Evolutionary conservation across 2,888 invertebrate species (phyloP).

Genomic region (Caenorhabditis panamensis): DNA sequence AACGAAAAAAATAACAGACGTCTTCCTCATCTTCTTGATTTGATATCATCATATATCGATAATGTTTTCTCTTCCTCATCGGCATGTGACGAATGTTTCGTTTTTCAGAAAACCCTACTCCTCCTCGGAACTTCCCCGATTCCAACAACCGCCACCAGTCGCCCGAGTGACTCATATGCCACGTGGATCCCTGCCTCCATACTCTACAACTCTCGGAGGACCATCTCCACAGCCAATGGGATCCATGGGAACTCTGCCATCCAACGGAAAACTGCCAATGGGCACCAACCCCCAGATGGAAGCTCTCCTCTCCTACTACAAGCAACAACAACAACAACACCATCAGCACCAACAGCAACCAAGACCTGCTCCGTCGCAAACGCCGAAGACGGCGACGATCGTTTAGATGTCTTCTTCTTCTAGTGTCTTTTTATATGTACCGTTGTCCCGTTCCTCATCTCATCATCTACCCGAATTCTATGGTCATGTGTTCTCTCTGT

Average conservation of each 20-base stretch:
- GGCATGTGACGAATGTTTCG: background rate
- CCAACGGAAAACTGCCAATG: conserved; percentile 56
- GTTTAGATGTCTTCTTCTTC: conserved; percentile 48
- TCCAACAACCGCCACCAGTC: conserved; percentile 60
- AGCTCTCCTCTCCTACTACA: conserved; percentile 72
- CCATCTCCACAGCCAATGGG: background rate
- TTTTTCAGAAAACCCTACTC: conserved; percentile 61
- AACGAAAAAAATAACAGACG: too few relatives aligned
- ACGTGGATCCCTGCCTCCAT: conserved; percentile 64
- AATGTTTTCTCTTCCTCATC: background rate
- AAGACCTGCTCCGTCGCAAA: conserved; percentile 32
- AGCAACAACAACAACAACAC: conserved; percentile 65
- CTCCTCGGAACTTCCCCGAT: conserved; percentile 63
- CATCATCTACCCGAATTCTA: conserved; percentile 46
- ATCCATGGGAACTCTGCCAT: conserved; percentile 20
- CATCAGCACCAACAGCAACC: conserved; percentile 47
- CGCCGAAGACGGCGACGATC: conserved; percentile 73
- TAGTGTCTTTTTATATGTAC: conserved; percentile 36
- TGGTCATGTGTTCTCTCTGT: conserved; percentile 55
- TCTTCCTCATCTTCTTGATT: background rate
- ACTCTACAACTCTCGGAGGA: conserved; percentile 7
- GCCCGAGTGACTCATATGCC: conserved; percentile 59
- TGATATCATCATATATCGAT: background rate
- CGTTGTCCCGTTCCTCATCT: conserved; percentile 15
- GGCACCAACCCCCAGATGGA: conserved; percentile 74